Evolutionary conservation across 2,888 invertebrate species (phyloP), one percentile per base, ranked within the genome.

Genomic region (Lepidochrysops patricia): DNA sequence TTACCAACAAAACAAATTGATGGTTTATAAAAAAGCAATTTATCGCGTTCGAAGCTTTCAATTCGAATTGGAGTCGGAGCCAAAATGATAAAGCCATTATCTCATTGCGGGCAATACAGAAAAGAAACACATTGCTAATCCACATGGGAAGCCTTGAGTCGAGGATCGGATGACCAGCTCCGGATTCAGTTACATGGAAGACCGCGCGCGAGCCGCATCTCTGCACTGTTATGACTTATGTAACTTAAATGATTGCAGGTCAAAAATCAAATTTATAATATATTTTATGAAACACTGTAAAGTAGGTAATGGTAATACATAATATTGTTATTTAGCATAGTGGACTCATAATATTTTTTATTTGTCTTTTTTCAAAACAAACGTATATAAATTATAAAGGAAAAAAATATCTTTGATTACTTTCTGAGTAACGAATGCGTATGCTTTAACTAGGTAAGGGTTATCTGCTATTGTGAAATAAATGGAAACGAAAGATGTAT

Each of bases 101-200:
- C 64, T 67, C 64, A 66, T 66, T 65, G 65, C 64, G 58, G 60
- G 61, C 61, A 58, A 32, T 49, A 29, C 65, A 62, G 69, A 75
- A 73, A 68, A 73, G 74, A 77, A 84, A 77, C 75, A 73, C 74
- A 68, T 69, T 74, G 77, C 74, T 82, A 82, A 82, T 84, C 79
- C 80, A 79, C 76, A 83, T 80, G 78, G 77, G 80, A 81, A 84
- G 78, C 88, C 88, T 88, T 87, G 86, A 80, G 75, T 73, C 65
- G 64, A 68, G 80, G 79, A 72, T 89, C 79, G 70, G 67, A 74
- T 89, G 57, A 65, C 71, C 73, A 67, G 62, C 61, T 67, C 63
- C 68, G 74, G 73, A 72, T 84, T 80, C 66, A 70, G 82, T 87
- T 86, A 80, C 86, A 77, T 69, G 76, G 69, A 70, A 78, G 75